A percentile compares a stretch with the other conserved stretches of the same genome.
Conservation (phyloP, 2,888 invertebrate species). For the Cryptops parisi region DNA sequence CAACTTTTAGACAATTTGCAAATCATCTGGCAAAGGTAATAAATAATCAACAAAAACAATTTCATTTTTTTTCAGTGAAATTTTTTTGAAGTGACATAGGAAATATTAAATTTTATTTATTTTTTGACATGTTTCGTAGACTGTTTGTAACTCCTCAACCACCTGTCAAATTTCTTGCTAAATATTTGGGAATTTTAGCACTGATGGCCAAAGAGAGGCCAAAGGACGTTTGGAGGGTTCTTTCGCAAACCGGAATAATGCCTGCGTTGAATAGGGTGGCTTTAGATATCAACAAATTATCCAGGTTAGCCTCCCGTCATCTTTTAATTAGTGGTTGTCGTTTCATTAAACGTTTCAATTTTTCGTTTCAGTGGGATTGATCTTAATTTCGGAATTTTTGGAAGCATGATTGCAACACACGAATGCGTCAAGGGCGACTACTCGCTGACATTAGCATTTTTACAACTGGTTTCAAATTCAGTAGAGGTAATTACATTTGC, state of each 20-base stretch:
- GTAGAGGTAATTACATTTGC: slow-evolving; percentile 15
- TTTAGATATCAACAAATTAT: slow-evolving; percentile 15
- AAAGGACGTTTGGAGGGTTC: slow-evolving; percentile 19
- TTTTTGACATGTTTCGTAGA: slow-evolving; percentile 12
- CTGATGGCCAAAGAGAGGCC: slow-evolving; percentile 23
- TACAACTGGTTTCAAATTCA: slow-evolving; percentile 17
- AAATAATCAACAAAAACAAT: no score
- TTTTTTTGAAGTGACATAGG: no score
- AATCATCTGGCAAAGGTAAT: no score
- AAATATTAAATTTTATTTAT: neutral
- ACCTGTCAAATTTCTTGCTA: slow-evolving; percentile 27
- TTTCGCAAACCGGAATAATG: slow-evolving; percentile 16
- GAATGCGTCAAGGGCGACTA: slow-evolving; percentile 20
- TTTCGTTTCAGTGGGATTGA: slow-evolving; percentile 18
- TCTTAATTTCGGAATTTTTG: slow-evolving; percentile 18
- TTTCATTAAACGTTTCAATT: neutral
- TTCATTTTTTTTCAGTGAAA: no score
- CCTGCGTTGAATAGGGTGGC: slow-evolving; percentile 17
- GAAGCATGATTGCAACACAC: slow-evolving; percentile 17
- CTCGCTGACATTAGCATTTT: slow-evolving; percentile 18
- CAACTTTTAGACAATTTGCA: no score
- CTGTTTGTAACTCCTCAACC: slow-evolving; percentile 26
- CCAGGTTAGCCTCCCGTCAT: slow-evolving; percentile 15
- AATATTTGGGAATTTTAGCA: slow-evolving; percentile 26
- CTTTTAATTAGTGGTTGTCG: neutral